Percentiles rank a stretch among this genome's conserved stretches.
Conservation (phyloP, 2,113 vertebrate genomes). For the Danionella cerebrum region DNA sequence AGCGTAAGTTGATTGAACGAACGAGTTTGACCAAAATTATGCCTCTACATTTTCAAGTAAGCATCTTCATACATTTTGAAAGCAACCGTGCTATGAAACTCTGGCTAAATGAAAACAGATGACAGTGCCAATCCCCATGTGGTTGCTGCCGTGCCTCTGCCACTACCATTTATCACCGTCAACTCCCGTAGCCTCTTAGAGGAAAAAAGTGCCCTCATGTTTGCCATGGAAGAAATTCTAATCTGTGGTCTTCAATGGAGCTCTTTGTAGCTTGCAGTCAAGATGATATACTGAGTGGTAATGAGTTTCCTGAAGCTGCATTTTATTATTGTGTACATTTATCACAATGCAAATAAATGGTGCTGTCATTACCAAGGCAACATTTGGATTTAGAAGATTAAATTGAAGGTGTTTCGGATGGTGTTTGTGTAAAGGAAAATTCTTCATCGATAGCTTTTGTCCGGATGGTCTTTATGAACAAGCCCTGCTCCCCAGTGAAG, state of each 20-base stretch:
- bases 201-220: constrained; percentile 20
- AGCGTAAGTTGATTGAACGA: neutral
- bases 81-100: neutral
- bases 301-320: constrained; percentile 24
- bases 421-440: constrained; percentile 62
- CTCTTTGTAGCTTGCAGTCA: constrained; percentile 26
- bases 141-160: constrained; percentile 31
- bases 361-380: constrained; percentile 13
- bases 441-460: constrained; percentile 42
- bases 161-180: constrained; percentile 55
- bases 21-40: constrained; percentile 14
- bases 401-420: constrained; percentile 8
- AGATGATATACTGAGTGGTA: constrained; percentile 22
- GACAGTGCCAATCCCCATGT: constrained; percentile 38
- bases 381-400: constrained; percentile 8
- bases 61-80: neutral
- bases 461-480: neutral
- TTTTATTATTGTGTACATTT: constrained; percentile 32
- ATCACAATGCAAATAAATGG: constrained; percentile 4
- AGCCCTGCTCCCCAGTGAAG: neutral
- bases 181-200: constrained; percentile 40
- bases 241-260: constrained; percentile 35
- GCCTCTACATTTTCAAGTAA: constrained; percentile 8
- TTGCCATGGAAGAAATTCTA: constrained; percentile 29
- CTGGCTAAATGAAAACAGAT: constrained; percentile 47